Evolutionary conservation across 2,113 vertebrate species (phyloP).

Genomic region (Megaceryle maxima): DNA sequence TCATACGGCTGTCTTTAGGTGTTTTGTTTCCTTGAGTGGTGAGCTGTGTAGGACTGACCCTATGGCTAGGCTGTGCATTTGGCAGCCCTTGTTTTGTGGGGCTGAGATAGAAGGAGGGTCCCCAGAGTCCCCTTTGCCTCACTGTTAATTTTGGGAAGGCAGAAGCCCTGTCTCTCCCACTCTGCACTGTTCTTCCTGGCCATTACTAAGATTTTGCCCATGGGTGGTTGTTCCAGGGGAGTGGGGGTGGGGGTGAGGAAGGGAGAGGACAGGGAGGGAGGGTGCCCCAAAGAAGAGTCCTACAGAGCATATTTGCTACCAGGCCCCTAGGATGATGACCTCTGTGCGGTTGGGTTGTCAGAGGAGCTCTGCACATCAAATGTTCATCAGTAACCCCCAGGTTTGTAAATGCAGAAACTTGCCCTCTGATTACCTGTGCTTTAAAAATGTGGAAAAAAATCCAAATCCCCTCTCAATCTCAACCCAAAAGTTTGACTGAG

Average conservation of each 20-base stretch:
- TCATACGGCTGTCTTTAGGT: rapidly evolving
- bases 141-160: background rate
- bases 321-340: rapidly evolving
- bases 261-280: background rate
- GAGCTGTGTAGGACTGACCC: background rate
- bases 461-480: background rate
- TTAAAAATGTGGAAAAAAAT: background rate
- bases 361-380: background rate
- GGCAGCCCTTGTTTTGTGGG: background rate
- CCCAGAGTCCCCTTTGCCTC: background rate
- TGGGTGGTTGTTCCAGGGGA: background rate
- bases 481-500: background rate
- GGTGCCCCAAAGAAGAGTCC: background rate
- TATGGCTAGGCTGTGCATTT: background rate
- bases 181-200: background rate
- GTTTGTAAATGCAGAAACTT: background rate
- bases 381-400: background rate
- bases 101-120: background rate
- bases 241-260: background rate
- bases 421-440: background rate
- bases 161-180: background rate
- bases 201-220: background rate
- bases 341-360: background rate
- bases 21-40: background rate
- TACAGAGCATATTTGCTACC: rapidly evolving